Base-by-base conservation (phyloP, 2,113 vertebrate genomes). In the Taxidea taxus region DNA sequence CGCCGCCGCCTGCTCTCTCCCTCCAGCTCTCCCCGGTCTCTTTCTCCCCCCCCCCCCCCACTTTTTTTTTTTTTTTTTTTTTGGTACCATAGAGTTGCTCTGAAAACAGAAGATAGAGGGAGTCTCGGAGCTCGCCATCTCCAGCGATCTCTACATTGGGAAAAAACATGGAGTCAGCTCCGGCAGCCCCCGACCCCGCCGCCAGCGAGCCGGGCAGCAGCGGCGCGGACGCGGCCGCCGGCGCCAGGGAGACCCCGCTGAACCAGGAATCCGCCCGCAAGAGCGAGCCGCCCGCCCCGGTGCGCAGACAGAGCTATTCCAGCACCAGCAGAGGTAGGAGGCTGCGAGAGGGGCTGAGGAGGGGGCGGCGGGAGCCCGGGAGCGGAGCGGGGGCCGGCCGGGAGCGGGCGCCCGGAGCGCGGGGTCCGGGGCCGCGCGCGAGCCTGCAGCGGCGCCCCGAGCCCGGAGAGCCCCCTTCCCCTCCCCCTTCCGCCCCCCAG, bases 151-250 rank as follows among this genome's bases (percentile, higher is more conserved):
- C 98, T 98, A 98, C 99, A 98, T 98, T 98, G 89, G 99, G 99
- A 98, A 99, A 97, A 99, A 99, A 99, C 99, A 99, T 99, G 99
- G 99, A 99, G 99, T 99, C 99, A 98, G 99, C 99, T 98, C 99
- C 99, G 98, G 98, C 98, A 98, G 99, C 98, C 98, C 98, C 98
- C 97, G 99, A 99, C 99, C 99, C 99, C 99, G 98, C 99, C 99
- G 98, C 98, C 98, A 97, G 99, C 98, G 98, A 99, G 99, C 99
- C 99, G 99, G 99, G 99, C 98, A 99, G 99, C 99, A 99, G 99
- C 99, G 99, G 99, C 98, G 99, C 99, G 98, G 99, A 99, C 98
- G 98, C 99, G 99, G 99, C 99, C 99, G 99, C 99, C 98, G 99
- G 99, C 98, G 98, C 99, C 99, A 99, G 99, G 99, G 99, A 99